phyloP scores from a whole-genome alignment of 2,888 invertebrate genomes.

The Lasioglossum malachurum region DNA sequence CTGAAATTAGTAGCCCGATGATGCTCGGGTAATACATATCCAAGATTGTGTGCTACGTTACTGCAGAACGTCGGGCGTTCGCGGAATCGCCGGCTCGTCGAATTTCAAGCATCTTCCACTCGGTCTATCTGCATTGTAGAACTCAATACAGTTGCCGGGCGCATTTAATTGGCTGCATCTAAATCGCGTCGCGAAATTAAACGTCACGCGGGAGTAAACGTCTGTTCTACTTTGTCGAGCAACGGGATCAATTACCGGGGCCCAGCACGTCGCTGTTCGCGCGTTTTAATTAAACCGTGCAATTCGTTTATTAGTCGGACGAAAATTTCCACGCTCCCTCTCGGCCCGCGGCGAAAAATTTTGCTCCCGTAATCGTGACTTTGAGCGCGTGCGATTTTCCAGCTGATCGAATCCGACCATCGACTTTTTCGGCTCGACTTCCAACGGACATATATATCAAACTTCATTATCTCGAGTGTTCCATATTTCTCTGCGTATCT shows the following conservation, averaged over 20 bases:
- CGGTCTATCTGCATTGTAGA: neutral
- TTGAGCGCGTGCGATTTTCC: neutral
- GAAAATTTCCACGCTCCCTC: neutral
- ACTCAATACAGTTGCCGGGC: neutral
- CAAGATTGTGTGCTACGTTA: neutral
- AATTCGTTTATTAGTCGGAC: neutral
- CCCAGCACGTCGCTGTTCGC: neutral
- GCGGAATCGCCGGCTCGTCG: neutral
- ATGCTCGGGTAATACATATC: neutral
- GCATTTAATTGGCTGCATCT: neutral
- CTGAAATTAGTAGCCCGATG: neutral
- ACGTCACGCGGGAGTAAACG: neutral
- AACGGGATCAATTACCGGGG: constrained; percentile 2
- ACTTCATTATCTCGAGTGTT: neutral
- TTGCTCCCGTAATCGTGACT: neutral
- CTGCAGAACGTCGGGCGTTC: neutral
- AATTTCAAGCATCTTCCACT: neutral
- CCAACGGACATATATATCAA: neutral
- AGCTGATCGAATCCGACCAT: neutral
- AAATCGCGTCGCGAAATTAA: constrained; percentile 1
- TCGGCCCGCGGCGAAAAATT: neutral
- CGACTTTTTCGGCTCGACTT: neutral
- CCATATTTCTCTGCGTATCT: neutral
- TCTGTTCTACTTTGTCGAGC: constrained; percentile 7
- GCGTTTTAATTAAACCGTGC: constrained; percentile 13